phyloP scores from a whole-genome alignment of 2,113 vertebrate species.

The Alces alces region DNA sequence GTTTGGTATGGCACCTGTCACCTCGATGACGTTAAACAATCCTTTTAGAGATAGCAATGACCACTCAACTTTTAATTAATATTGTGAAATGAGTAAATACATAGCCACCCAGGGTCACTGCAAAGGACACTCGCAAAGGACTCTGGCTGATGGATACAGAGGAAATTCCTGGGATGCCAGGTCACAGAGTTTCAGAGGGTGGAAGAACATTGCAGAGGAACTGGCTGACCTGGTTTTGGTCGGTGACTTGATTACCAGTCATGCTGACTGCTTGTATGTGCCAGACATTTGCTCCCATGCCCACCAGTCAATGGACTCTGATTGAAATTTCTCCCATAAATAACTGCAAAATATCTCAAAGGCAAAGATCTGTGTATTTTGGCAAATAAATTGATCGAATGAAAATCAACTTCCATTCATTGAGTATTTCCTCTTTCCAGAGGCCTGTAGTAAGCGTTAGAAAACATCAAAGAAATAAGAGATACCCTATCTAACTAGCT shows the following conservation, averaged over 20 bases:
- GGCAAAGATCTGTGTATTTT: background rate
- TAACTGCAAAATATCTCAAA: background rate
- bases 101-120: background rate
- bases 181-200: background rate
- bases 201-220: background rate
- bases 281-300: background rate
- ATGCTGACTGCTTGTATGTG: background rate
- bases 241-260: background rate
- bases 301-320: background rate
- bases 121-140: background rate
- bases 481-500: background rate
- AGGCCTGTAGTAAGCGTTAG: background rate
- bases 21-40: background rate
- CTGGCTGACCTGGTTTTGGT: slow-evolving; percentile 17
- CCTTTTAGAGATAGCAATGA: background rate
- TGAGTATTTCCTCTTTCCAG: background rate
- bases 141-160: background rate
- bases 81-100: background rate
- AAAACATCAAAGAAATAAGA: background rate
- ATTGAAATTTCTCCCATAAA: background rate
- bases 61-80: background rate
- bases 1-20: background rate
- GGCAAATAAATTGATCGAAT: background rate
- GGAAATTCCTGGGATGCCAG: background rate
- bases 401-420: background rate